Evolutionary conservation across 2,888 invertebrate species (phyloP), one percentile per base, ranked within the genome.

Genomic region (Philereme vetulata): DNA sequence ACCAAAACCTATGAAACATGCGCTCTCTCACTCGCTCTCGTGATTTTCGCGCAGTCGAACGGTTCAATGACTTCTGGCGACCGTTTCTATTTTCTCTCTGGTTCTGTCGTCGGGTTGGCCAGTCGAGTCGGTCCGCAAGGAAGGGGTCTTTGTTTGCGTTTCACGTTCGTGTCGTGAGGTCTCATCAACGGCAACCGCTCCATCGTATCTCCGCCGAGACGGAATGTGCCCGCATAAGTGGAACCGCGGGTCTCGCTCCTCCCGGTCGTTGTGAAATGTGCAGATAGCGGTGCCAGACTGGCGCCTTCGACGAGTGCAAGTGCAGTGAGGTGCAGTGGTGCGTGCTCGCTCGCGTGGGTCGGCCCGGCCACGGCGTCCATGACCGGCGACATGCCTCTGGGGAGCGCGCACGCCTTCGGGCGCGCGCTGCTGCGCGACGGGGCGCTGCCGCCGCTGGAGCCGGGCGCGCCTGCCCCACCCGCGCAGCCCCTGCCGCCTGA

Each of bases 1-100:
- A 60, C 49, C 6, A n/a, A 62, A 63, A 55, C 51, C 5, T 3
- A n/a, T 38, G 0, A 9, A 11, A 44, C 8, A 46, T 47, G 54
- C 67, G 73, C 82, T 68, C 55, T 91, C 91, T 85, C 88, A 81
- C 82, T 92, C 87, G 78, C 90, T 86, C 92, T 83, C 75, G 80
- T 72, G 64, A 58, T 71, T 72, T 81, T 68, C 66, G 78, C 72
- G 80, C 83, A 80, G 82, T 75, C 82, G 87, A 90, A 88, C 80
- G 92, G 92, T 92, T 92, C 92, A 92, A 92, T 92, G 92, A 92
- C 92, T 91, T 80, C 21, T 88, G 85, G 83, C 85, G 86, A 85
- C 88, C 87, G 91, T 91, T 91, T 92, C 91, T 92, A 92, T 92
- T 92, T 92, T 92, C 90, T 92, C 91, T 92, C 88, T 91, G 91